These are phyloP conservation scores for Plodia interpunctella DNA, from an alignment of 1,140 invertebrate species.

Conservation along the genomic window DNA sequence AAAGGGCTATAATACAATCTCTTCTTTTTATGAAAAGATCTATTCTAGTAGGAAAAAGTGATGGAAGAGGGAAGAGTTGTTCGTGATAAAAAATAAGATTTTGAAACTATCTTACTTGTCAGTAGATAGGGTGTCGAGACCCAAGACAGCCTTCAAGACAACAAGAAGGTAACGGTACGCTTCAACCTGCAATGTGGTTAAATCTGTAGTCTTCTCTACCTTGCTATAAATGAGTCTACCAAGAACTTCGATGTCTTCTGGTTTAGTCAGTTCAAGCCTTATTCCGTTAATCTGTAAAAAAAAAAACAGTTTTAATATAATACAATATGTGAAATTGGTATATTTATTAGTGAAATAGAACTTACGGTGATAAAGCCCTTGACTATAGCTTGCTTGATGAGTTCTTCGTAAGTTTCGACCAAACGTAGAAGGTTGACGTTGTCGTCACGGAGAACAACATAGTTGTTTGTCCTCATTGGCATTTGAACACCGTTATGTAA, in stretches of 20 bases:
- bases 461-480: slow-evolving; percentile 79
- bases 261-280: slow-evolving; percentile 47
- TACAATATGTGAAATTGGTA: neutral
- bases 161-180: slow-evolving; percentile 64
- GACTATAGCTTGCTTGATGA: slow-evolving; percentile 81
- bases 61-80: neutral
- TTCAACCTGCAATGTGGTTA: slow-evolving; percentile 35
- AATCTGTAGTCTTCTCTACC: slow-evolving; percentile 41
- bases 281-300: slow-evolving; percentile 51
- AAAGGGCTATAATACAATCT: too few relatives aligned
- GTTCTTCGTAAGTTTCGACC: slow-evolving; percentile 77
- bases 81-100: neutral
- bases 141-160: slow-evolving; percentile 55
- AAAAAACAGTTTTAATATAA: slow-evolving; percentile 8
- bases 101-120: slow-evolving; percentile 52
- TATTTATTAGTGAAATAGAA: slow-evolving; percentile 12
- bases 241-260: slow-evolving; percentile 53
- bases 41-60: too few relatives aligned
- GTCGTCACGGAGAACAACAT: slow-evolving; percentile 68
- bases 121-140: slow-evolving; percentile 43
- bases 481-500: slow-evolving; percentile 81
- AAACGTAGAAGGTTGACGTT: slow-evolving; percentile 72
- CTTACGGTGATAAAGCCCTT: slow-evolving; percentile 78
- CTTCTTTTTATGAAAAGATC: too few relatives aligned
- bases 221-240: slow-evolving; percentile 59